A percentile compares a stretch with the other conserved stretches of the same genome.
phyloP scores from a whole-genome alignment of 2,888 invertebrate species.

The Diplolepis rosae region DNA sequence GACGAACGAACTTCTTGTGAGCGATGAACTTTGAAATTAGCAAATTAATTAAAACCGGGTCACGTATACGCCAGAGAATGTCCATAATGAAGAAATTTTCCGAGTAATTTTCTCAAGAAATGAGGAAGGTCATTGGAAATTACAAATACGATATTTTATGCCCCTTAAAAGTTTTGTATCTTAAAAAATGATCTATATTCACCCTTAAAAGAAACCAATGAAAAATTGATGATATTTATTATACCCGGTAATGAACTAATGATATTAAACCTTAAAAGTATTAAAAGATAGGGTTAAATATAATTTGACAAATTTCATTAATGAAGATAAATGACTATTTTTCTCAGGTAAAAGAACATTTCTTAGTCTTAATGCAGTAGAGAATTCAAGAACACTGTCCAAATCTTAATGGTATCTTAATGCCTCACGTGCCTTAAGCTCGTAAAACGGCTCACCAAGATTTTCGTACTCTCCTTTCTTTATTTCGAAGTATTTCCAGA shows the following conservation, averaged over 20 bases:
- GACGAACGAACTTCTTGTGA: constrained; percentile 44
- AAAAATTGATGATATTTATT: too few species aligned
- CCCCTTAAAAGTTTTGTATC: not conserved
- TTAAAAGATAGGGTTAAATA: too few species aligned
- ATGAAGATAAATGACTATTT: not conserved
- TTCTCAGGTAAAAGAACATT: not conserved
- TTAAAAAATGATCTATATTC: too few species aligned
- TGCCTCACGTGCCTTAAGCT: constrained; percentile 41
- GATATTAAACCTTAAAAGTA: too few species aligned
- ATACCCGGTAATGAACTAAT: too few species aligned
- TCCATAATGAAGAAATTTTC: constrained; percentile 20
- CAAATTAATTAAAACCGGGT: constrained; percentile 58
- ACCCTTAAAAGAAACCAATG: too few species aligned
- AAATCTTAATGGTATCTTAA: constrained; percentile 45
- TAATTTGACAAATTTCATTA: too few species aligned
- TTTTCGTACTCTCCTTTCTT: constrained; percentile 20
- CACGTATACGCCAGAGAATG: constrained; percentile 4
- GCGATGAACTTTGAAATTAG: constrained; percentile 54
- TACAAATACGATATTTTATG: not conserved
- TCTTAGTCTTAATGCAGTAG: not conserved
- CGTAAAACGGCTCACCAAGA: constrained; percentile 45
- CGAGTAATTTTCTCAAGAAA: constrained; percentile 26
- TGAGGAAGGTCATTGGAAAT: not conserved
- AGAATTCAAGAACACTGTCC: not conserved
- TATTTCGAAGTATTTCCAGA: not conserved